Base-by-base conservation (phyloP, 2,113 vertebrate genomes). In the Ammodytes marinus region DNA sequence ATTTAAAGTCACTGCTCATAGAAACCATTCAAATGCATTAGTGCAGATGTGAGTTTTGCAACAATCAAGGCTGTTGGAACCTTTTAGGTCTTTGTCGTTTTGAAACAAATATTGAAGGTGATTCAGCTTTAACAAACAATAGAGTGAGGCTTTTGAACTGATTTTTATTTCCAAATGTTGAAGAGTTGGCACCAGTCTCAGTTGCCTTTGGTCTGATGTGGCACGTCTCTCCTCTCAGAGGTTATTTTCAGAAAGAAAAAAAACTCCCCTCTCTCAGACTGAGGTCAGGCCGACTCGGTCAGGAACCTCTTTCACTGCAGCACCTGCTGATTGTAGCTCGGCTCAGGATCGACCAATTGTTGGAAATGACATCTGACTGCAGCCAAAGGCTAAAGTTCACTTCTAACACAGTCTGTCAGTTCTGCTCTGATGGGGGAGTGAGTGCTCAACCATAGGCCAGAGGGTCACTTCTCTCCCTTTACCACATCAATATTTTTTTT, bases 341-440 rank as follows among this genome's bases (percentile, higher is more conserved):
- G 53, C 55, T 63, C 58, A 12, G 14, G 45, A 74, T 1, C 1
- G 39, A 75, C 19, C 15, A 12, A 63, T 70, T 84, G 54, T 82
- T 45, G 68, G 27, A 79, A 17, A 57, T 74, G 52, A 70, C 13
- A 47, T 77, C 60, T 49, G 50, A 79, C 81, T 78, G 19, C 50
- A 57, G n/a, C 75, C 64, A 10, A n/a, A 73, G 84, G 66, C 75
- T 67, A 54, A 82, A 42, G 57, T 76, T 82, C 72, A 73, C 45
- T 47, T 71, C 49, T 67, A 58, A 58, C 64, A 76, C 27, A 66
- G 46, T 19, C 3, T 9, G 69, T 65, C 52, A 63, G 70, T 52
- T 74, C n/a, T 47, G 46, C 4, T 15, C 49, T 47, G n/a, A 4
- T 50, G 35, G 43, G 65, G 39, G 43, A 73, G 5, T 57, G 55